Evolutionary conservation across 2,797 vertebrate genomes (phyloP).

Genomic region (Distichodus sexfasciatus): DNA sequence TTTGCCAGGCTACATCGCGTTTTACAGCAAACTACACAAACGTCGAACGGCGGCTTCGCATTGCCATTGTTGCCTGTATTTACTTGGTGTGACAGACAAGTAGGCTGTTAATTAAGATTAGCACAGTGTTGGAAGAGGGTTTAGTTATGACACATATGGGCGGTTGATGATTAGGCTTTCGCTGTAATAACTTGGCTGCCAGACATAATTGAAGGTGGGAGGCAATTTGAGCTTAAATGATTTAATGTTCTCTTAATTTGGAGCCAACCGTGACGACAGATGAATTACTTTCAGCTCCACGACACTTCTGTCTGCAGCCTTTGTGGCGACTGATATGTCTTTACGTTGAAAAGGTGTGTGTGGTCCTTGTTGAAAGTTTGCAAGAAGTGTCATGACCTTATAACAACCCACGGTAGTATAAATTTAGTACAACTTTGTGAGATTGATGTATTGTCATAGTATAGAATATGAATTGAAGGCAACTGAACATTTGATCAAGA

Average conservation of each 20-base stretch:
- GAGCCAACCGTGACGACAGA: constrained; percentile 14
- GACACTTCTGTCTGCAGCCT: neutral
- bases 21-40: neutral
- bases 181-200: constrained; percentile 19
- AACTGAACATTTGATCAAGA: too few species aligned
- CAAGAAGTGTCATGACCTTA: too few species aligned
- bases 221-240: constrained; percentile 24
- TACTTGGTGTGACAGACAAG: constrained; percentile 6
- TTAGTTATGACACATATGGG: constrained; percentile 13
- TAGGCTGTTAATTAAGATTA: constrained; percentile 26
- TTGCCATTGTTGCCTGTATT: neutral
- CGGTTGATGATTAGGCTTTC: constrained; percentile 34
- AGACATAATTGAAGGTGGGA: constrained; percentile 11
- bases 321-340: too few species aligned
- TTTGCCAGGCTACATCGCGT: neutral
- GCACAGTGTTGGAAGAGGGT: constrained; percentile 1
- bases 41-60: neutral
- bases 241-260: constrained; percentile 22
- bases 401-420: too few species aligned
- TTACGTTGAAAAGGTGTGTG: too few species aligned
- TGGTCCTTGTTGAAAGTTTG: too few species aligned
- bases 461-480: too few species aligned
- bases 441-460: too few species aligned
- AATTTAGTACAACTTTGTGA: too few species aligned
- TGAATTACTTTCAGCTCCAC: constrained; percentile 12